Evolutionary conservation across 2,888 invertebrate genomes (phyloP).

Genomic region (Seira ritae): DNA sequence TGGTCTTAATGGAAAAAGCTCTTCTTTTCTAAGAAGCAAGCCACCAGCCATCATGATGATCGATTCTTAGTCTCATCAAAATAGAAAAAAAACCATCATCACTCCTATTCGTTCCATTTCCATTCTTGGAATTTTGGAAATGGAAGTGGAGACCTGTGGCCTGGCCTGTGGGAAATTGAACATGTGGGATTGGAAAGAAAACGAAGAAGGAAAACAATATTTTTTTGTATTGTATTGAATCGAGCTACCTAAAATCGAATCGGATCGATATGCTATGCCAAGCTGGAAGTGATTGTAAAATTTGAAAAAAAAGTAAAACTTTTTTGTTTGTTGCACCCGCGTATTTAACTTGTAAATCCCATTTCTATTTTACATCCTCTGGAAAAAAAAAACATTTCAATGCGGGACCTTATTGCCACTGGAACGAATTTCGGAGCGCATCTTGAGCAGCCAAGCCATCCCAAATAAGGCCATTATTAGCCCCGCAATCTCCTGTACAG

Average conservation of each 20-base stretch:
- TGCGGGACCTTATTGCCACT: conserved; percentile 70
- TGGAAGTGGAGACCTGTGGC: conserved; percentile 58
- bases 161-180: conserved; percentile 65
- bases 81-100: conserved; percentile 26
- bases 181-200: conserved; percentile 48
- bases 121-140: conserved; percentile 26
- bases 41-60: background rate
- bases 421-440: conserved; percentile 85
- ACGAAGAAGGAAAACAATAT: background rate
- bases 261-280: no score
- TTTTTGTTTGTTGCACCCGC: background rate
- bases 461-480: conserved; percentile 87
- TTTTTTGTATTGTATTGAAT: no score
- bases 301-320: no score
- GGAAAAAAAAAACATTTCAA: conserved; percentile 21
- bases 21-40: no score
- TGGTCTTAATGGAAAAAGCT: no score
- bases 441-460: conserved; percentile 89
- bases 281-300: no score
- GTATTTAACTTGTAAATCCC: conserved; percentile 35
- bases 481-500: background rate
- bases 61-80: background rate
- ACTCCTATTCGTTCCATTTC: conserved; percentile 14
- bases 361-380: background rate
- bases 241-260: no score